phyloP scores from a whole-genome alignment of 2,113 vertebrate genomes.

The Ceyx cyanopectus region DNA sequence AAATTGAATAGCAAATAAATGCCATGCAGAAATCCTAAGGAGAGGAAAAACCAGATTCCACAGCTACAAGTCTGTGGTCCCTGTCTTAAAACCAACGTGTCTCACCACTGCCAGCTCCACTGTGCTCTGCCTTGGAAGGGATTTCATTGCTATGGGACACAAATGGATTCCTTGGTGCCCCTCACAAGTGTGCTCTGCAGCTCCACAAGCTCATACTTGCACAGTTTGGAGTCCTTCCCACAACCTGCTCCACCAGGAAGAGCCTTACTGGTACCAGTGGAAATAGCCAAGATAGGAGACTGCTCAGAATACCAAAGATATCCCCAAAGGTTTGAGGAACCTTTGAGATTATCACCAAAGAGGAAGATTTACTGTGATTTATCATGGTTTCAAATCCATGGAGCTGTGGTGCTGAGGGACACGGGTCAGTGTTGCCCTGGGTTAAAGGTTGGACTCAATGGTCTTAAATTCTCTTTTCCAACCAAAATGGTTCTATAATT shows the following conservation, averaged over 20 bases:
- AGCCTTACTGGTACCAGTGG: background rate
- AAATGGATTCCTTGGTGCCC: background rate
- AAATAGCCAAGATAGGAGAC: background rate
- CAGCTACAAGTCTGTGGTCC: background rate
- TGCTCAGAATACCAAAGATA: background rate
- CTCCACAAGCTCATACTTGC: background rate
- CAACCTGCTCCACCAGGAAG: background rate
- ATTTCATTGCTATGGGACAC: background rate
- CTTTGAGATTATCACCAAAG: background rate
- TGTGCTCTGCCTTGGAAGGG: background rate
- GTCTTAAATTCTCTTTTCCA: background rate
- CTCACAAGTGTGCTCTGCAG: background rate
- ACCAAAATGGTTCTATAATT: background rate
- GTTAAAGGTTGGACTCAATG: background rate
- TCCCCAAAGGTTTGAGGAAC: background rate
- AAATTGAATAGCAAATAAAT: constrained; percentile 34
- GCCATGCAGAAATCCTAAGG: background rate
- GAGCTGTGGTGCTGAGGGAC: background rate
- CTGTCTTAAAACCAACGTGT: background rate
- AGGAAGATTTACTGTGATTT: background rate
- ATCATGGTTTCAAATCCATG: background rate
- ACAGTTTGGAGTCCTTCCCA: background rate
- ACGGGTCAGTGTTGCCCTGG: too few species aligned
- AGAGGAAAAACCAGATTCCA: background rate
- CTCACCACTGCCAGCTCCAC: background rate